Evolutionary conservation across 2,113 vertebrate species (phyloP).

Genomic region (Falco punctatus): DNA sequence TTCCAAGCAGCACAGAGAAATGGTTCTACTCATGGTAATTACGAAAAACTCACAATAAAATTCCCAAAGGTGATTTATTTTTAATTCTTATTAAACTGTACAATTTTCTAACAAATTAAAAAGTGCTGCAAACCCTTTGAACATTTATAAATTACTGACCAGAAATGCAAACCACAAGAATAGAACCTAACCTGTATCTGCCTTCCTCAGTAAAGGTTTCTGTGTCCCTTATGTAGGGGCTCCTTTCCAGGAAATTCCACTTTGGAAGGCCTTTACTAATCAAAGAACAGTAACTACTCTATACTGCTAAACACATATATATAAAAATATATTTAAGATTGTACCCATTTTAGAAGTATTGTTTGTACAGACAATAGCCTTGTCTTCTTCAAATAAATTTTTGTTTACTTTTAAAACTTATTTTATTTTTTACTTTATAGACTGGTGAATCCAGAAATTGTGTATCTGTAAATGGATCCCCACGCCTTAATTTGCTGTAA

Average conservation of each 20-base stretch:
- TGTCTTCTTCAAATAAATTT: conserved; percentile 38
- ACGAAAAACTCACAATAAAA: neutral
- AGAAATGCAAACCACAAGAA: neutral
- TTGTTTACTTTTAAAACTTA: conserved; percentile 66
- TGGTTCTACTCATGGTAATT: neutral
- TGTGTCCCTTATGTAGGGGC: neutral
- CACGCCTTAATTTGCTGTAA: conserved; percentile 80
- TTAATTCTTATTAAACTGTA: neutral
- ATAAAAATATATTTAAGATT: neutral
- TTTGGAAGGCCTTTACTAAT: neutral
- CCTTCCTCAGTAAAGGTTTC: neutral
- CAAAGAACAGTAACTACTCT: neutral
- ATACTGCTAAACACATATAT: neutral
- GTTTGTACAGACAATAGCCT: neutral
- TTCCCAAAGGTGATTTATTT: conserved; percentile 22
- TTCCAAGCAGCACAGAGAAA: neutral
- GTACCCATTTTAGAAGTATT: neutral
- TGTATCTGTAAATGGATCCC: conserved; percentile 54
- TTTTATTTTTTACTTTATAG: conserved; percentile 28
- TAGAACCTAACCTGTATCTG: neutral
- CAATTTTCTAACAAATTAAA: neutral
- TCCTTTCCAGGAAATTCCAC: neutral
- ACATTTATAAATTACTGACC: neutral
- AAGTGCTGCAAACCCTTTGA: neutral
- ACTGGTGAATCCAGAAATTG: conserved; percentile 48